These are phyloP conservation scores for Melanchra persicariae DNA, from an alignment of 2,888 invertebrate genomes.

Conservation along the genomic window DNA sequence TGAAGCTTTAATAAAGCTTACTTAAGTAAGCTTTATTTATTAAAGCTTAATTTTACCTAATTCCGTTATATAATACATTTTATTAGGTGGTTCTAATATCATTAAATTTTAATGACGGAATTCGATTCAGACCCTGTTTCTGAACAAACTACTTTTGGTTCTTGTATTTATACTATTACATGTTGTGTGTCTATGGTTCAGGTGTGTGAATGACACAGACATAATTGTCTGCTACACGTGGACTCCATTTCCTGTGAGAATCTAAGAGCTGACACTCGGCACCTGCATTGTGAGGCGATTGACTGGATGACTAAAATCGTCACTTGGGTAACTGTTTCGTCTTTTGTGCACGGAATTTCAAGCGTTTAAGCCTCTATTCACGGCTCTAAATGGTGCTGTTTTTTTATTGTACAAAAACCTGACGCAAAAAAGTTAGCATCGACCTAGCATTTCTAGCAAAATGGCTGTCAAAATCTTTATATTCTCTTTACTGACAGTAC, in stretches of 20 bases:
- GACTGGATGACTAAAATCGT: constrained; percentile 26
- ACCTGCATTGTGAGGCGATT: constrained; percentile 47
- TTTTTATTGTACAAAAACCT: constrained; percentile 9
- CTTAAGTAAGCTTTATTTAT: neutral
- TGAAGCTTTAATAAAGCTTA: no score
- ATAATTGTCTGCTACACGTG: constrained; percentile 52
- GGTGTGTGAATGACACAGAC: constrained; percentile 32
- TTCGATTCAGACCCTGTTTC: neutral
- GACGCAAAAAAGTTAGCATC: neutral
- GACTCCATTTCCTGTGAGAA: constrained; percentile 55
- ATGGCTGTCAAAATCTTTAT: neutral
- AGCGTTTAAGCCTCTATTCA: constrained; percentile 12
- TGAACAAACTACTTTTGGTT: neutral
- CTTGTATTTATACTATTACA: neutral
- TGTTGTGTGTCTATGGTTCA: constrained; percentile 19
- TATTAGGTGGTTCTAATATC: neutral
- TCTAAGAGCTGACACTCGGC: constrained; percentile 30
- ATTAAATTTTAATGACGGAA: neutral
- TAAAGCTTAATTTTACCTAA: neutral
- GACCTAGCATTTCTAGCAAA: neutral
- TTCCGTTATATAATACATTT: no score
- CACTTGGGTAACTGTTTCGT: constrained; percentile 16
- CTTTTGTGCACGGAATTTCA: constrained; percentile 7
- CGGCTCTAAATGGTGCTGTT: neutral
- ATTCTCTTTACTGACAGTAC: neutral